A percentile compares a stretch with the other conserved stretches of the same genome.
Evolutionary conservation across 2,888 invertebrate species (phyloP).

Genomic region (Caenorhabditis japonica): DNA sequence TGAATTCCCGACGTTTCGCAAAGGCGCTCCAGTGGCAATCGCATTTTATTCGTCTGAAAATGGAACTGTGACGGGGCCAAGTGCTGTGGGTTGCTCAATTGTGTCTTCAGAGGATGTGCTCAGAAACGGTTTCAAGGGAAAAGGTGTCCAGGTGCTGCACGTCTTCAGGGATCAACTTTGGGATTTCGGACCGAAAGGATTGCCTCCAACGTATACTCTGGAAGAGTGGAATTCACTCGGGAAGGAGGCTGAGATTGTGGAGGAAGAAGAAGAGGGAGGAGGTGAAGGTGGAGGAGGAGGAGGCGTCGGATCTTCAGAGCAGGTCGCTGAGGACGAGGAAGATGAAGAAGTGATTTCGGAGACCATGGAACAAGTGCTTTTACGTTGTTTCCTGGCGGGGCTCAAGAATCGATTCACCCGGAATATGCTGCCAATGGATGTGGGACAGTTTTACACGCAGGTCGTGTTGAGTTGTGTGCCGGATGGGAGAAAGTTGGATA

Average conservation of each 20-base stretch:
- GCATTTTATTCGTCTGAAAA: conserved; percentile 32
- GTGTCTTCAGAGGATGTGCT: conserved; percentile 69
- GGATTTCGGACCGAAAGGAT: conserved; percentile 64
- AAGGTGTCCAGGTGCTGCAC: conserved; percentile 71
- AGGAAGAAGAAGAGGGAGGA: conserved; percentile 15
- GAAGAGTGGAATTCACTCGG: conserved; percentile 30
- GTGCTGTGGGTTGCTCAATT: conserved; percentile 70
- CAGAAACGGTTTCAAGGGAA: conserved; percentile 64
- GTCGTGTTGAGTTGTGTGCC: conserved; percentile 64
- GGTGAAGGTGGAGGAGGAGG: too few species aligned
- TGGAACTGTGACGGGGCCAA: conserved; percentile 60
- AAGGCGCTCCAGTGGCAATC: conserved; percentile 64
- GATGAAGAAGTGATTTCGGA: conserved; percentile 34
- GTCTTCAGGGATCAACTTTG: conserved; percentile 68
- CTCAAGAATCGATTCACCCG: conserved; percentile 63
- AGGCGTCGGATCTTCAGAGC: background rate
- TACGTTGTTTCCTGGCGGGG: conserved; percentile 67
- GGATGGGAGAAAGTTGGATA: conserved; percentile 64
- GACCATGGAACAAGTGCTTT: conserved; percentile 53
- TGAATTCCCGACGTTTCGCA: conserved; percentile 58
- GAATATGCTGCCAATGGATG: conserved; percentile 68
- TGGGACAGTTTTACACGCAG: conserved; percentile 67
- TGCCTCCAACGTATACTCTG: conserved; percentile 39
- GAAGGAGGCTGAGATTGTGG: background rate
- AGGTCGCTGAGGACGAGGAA: conserved; percentile 7